Percentiles rank a stretch among this genome's conserved stretches.
Conservation (phyloP, 2,888 invertebrate genomes). For the Smittia aterrima region DNA sequence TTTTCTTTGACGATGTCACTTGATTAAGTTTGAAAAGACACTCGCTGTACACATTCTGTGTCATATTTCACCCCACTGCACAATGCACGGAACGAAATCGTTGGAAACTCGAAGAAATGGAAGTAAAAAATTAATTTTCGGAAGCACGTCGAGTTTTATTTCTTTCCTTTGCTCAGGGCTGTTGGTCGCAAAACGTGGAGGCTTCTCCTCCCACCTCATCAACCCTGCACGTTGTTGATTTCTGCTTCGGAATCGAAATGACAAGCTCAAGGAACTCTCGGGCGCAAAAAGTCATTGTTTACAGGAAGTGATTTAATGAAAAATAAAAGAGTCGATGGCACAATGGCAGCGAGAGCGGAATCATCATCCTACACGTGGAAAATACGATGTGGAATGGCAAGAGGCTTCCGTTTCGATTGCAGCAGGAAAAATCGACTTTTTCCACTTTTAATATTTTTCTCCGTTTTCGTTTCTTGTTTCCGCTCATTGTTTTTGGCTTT, state of each 20-base stretch:
- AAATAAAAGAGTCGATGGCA: slow-evolving; percentile 22
- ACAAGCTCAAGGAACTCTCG: slow-evolving; percentile 13
- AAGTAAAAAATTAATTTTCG: slow-evolving; percentile 37
- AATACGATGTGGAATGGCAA: slow-evolving; percentile 19
- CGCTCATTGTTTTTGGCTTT: slow-evolving; percentile 38
- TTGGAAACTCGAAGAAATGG: slow-evolving; percentile 14
- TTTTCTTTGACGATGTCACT: slow-evolving; percentile 32
- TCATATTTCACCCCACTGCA: slow-evolving; percentile 38
- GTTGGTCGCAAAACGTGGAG: neutral
- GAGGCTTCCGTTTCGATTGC: slow-evolving; percentile 33
- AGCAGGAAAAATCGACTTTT: slow-evolving; percentile 16
- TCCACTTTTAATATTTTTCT: slow-evolving; percentile 10
- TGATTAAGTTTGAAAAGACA: slow-evolving; percentile 32
- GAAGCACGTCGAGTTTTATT: slow-evolving; percentile 22
- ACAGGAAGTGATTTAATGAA: slow-evolving; percentile 41
- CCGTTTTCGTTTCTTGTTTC: slow-evolving; percentile 28
- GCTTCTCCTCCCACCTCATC: neutral
- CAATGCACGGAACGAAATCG: neutral
- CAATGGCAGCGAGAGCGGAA: slow-evolving; percentile 26
- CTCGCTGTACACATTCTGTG: slow-evolving; percentile 14
- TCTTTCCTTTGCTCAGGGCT: slow-evolving; percentile 3
- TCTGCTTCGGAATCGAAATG: neutral
- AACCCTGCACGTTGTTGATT: neutral
- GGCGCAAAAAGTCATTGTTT: slow-evolving; percentile 40
- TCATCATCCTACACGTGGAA: slow-evolving; percentile 32